Evolutionary conservation across 2,888 invertebrate species (phyloP), one percentile per base, ranked within the genome.

Genomic region (Acleris literana): DNA sequence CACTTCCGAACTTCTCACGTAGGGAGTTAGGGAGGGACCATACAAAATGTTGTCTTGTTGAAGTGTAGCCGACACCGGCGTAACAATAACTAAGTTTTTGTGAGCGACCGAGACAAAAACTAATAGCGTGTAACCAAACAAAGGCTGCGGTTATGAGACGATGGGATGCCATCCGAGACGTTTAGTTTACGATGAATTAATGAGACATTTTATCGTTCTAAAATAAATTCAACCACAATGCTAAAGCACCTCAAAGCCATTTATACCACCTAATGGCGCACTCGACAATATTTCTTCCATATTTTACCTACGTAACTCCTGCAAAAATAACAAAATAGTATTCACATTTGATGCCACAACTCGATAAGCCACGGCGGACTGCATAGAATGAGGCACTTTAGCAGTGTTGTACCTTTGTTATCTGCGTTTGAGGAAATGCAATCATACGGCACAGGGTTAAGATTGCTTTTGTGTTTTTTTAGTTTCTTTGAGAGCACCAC

Each of bases 251-350:
- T 56, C 16, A 16, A 18, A 48, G 46, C 6, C 46, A 25, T 66
- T 55, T 61, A 29, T 53, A 48, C 25, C 39, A 53, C 82, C 80
- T 88, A 89, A 88, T 88, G 84, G 86, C 83, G 79, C 79, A 81
- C 77, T 72, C 76, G 61, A 83, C 81, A 82, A 87, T 87, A 88
- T 85, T 88, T 86, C 85, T 86, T 82, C 79, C 79, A 79, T 86
- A 48, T 46, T 53, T 57, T 85, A 85, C 90, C 85, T 87, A 83
- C 88, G 88, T 87, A 85, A 88, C 85, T 86, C 85, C 85, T 86
- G 86, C 85, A 87, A 88, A 89, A 89, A 89, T 87, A 88, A 88
- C 87, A 85, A 87, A 88, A 87, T 86, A 86, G 84, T 85, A 80
- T 81, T 83, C 83, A 79, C 79, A 82, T 72, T 73, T 78, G 87